Conservation (phyloP, 2,888 invertebrate genomes). For the Esperia sulphurella region DNA sequence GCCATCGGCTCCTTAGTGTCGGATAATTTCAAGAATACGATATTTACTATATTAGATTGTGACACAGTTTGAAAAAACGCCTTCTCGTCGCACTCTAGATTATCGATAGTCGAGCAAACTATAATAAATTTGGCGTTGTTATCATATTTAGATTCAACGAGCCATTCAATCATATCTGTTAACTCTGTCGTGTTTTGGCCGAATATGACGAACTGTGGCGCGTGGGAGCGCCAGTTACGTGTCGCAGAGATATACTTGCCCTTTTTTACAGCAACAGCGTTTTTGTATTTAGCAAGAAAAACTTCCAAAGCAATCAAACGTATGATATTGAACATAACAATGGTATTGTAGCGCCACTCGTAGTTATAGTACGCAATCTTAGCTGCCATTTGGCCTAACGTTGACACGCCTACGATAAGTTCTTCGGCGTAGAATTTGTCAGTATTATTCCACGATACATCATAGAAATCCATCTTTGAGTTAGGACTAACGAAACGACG, state of each 20-base stretch:
- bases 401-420: constrained; percentile 4
- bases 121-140: constrained; percentile 42
- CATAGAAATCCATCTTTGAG: not conserved
- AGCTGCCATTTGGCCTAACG: constrained; percentile 40
- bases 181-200: constrained; percentile 35
- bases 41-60: constrained; percentile 31
- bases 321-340: constrained; percentile 36
- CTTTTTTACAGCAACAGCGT: constrained; percentile 32
- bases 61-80: constrained; percentile 34
- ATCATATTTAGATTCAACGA: constrained; percentile 32
- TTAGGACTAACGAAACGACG: not conserved
- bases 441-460: not conserved
- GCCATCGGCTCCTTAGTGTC: constrained; percentile 17
- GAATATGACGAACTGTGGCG: constrained; percentile 44
- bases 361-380: constrained; percentile 51
- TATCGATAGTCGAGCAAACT: constrained; percentile 29
- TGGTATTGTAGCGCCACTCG: constrained; percentile 46
- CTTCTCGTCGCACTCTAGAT: constrained; percentile 34
- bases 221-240: constrained; percentile 2
- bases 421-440: not conserved
- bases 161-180: constrained; percentile 30
- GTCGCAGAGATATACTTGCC: constrained; percentile 19
- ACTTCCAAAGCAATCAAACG: constrained; percentile 28
- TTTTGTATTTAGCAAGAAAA: constrained; percentile 38
- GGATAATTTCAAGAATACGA: constrained; percentile 32